Evolutionary conservation across 2,888 invertebrate species (phyloP).

Genomic region (Schizaphis graminum): DNA sequence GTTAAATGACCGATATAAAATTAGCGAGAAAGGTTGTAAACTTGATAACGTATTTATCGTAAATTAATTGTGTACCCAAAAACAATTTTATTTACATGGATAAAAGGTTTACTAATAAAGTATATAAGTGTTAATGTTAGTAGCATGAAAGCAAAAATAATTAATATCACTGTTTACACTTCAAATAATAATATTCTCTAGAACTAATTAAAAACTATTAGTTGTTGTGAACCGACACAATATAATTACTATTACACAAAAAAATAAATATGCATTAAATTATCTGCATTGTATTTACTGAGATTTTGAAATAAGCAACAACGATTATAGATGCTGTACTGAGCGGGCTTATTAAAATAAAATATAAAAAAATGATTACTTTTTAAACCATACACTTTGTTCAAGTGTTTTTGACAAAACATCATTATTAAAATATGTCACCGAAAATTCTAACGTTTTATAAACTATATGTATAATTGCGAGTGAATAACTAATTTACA

Average conservation of each 20-base stretch:
- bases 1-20: background rate
- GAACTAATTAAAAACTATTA: background rate
- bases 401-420: background rate
- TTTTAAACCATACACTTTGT: background rate
- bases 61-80: background rate
- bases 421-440: background rate
- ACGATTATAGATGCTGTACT: background rate
- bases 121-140: background rate
- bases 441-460: background rate
- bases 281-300: background rate
- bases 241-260: background rate
- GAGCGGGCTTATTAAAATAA: background rate
- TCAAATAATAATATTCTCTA: background rate
- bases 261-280: background rate
- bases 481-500: background rate
- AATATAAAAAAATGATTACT: background rate
- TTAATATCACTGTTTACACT: background rate
- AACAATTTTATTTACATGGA: background rate
- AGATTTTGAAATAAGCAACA: background rate
- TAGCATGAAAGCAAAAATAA: background rate
- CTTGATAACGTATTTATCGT: background rate
- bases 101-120: background rate
- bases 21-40: background rate
- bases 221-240: background rate
- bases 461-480: background rate